Conservation (phyloP, 2,888 invertebrate genomes). For the Polietes domitor region DNA sequence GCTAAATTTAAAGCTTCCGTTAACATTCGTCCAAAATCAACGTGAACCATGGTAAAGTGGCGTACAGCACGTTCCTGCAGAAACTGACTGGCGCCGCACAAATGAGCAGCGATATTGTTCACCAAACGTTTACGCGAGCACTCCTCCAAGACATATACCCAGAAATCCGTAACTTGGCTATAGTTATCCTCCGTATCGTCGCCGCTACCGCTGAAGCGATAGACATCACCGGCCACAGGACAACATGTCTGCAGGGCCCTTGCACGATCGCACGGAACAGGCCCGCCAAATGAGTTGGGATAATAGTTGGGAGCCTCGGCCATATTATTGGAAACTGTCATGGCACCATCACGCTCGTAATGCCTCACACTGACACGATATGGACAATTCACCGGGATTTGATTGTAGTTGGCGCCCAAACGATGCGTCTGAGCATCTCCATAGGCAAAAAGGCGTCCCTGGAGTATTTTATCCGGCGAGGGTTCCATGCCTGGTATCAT, state of each 20-base stretch:
- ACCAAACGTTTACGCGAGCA: conserved; percentile 88
- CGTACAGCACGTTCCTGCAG: conserved; percentile 93
- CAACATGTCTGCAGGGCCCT: conserved; percentile 83
- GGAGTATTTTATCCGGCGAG: conserved; percentile 96
- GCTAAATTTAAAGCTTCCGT: conserved; percentile 82
- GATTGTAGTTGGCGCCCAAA: conserved; percentile 94
- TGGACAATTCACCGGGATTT: conserved; percentile 97
- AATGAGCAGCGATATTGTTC: conserved; percentile 89
- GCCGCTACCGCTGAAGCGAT: conserved; percentile 89
- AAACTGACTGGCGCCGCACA: conserved; percentile 90
- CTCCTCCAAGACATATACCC: conserved; percentile 88
- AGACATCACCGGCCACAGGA: conserved; percentile 87
- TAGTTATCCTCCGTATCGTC: conserved; percentile 94
- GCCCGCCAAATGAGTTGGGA: conserved; percentile 97
- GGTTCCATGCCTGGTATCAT: conserved; percentile 96
- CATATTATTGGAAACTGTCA: conserved; percentile 89
- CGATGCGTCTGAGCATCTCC: conserved; percentile 95
- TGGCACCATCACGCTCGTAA: conserved; percentile 95
- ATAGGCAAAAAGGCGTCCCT: conserved; percentile 93
- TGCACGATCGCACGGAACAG: conserved; percentile 86
- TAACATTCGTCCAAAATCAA: conserved; percentile 88
- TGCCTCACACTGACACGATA: conserved; percentile 86
- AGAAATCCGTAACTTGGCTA: conserved; percentile 91
- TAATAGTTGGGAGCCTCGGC: conserved; percentile 96
- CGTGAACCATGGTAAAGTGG: conserved; percentile 90